Conservation (phyloP, 2,888 invertebrate genomes). For the Bruchidius siliquastri region DNA sequence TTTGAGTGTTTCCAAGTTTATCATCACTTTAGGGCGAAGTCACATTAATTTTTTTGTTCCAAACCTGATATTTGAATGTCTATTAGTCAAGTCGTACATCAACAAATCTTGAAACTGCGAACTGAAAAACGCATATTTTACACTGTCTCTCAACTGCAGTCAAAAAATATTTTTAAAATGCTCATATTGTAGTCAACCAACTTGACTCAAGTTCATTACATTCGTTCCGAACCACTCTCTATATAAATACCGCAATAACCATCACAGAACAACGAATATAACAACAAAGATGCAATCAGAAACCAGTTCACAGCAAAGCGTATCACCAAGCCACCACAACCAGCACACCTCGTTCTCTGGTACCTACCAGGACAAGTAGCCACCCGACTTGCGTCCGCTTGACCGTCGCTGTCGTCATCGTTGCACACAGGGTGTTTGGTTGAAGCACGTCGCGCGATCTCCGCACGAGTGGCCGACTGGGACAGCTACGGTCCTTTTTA, state of each 20-base stretch:
- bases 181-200: too few relatives aligned
- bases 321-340: not conserved
- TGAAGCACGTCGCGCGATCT: not conserved
- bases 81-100: too few relatives aligned
- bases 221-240: too few relatives aligned
- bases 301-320: not conserved
- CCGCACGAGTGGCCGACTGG: not conserved
- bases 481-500: not conserved
- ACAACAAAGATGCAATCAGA: not conserved
- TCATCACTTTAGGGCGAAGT: too few relatives aligned
- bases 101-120: too few relatives aligned
- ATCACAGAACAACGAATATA: not conserved
- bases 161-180: too few relatives aligned
- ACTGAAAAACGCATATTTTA: too few relatives aligned
- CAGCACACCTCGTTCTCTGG: not conserved
- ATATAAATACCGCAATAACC: not conserved
- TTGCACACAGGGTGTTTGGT: not conserved
- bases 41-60: too few relatives aligned
- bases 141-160: too few relatives aligned
- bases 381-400: not conserved
- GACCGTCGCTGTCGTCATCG: not conserved
- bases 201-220: too few relatives aligned
- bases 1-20: too few relatives aligned
- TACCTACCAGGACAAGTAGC: not conserved
- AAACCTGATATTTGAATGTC: too few relatives aligned